Evolutionary conservation across 2,888 invertebrate species (phyloP).

Genomic region (Micoletzkya japonica): DNA sequence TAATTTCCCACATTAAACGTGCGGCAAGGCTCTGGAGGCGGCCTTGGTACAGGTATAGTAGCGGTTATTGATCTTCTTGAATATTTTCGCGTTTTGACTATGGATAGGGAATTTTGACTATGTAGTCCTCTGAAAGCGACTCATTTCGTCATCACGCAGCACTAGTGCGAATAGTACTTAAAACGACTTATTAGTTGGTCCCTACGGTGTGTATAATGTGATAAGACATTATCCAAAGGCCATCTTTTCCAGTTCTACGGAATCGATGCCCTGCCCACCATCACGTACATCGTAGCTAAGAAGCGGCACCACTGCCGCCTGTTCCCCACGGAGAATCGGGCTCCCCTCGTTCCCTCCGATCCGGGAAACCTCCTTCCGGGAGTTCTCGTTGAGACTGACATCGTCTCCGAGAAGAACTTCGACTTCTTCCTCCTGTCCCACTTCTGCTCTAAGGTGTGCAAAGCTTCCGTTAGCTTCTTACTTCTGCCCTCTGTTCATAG

Average conservation of each 20-base stretch:
- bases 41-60: constrained; percentile 34
- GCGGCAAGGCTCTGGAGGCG: constrained; percentile 30
- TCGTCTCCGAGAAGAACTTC: constrained; percentile 41
- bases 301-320: constrained; percentile 55
- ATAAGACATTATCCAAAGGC: too few relatives aligned
- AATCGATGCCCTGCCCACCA: constrained; percentile 34
- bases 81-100: too few relatives aligned
- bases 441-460: constrained; percentile 44
- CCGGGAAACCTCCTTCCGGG: constrained; percentile 54
- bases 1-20: too few relatives aligned
- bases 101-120: too few relatives aligned
- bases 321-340: too few relatives aligned
- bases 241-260: not conserved
- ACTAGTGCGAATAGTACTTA: too few relatives aligned
- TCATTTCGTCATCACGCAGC: not conserved
- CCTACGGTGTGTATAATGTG: too few relatives aligned
- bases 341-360: too few relatives aligned
- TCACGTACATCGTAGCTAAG: constrained; percentile 56
- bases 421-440: constrained; percentile 59
- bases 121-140: not conserved
- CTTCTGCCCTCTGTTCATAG: too few relatives aligned
- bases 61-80: too few relatives aligned
- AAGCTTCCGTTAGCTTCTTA: constrained; percentile 32
- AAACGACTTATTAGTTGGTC: too few relatives aligned
- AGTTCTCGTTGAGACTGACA: constrained; percentile 49